phyloP scores from a whole-genome alignment of 2,113 vertebrate species.

The Leptosomus discolor region DNA sequence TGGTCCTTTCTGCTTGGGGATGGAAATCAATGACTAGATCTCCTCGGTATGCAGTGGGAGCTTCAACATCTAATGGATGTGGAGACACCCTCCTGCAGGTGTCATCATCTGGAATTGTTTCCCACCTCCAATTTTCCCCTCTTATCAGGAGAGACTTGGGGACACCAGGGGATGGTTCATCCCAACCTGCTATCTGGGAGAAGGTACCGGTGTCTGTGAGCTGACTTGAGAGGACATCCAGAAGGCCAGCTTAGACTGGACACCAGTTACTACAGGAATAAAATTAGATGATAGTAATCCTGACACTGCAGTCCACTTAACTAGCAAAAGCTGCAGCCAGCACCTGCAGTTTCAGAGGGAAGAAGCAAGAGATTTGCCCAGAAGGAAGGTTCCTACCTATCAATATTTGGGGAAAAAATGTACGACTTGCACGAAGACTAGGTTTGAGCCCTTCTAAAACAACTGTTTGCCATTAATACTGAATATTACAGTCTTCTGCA shows the following conservation, averaged over 20 bases:
- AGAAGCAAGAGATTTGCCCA: neutral
- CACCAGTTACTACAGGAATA: neutral
- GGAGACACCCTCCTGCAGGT: neutral
- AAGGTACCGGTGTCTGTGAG: rapidly evolving
- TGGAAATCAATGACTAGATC: neutral
- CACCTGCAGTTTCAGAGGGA: neutral
- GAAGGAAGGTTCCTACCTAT: neutral
- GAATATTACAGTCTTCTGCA: neutral
- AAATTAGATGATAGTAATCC: neutral
- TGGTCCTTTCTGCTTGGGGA: neutral
- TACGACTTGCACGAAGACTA: neutral
- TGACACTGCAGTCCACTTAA: neutral
- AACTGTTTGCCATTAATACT: neutral
- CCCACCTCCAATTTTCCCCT: neutral
- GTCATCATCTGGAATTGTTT: neutral
- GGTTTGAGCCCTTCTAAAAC: neutral
- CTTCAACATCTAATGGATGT: neutral
- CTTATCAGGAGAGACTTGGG: neutral
- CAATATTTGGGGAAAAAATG: neutral
- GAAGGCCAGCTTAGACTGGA: neutral
- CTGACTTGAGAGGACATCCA: neutral
- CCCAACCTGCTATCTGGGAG: neutral
- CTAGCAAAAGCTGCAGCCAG: neutral
- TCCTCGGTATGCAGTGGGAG: neutral
- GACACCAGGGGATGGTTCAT: neutral